A percentile compares a stretch with the other conserved stretches of the same genome.
Conservation (phyloP, 2,888 invertebrate genomes). For the Aelia acuminata region DNA sequence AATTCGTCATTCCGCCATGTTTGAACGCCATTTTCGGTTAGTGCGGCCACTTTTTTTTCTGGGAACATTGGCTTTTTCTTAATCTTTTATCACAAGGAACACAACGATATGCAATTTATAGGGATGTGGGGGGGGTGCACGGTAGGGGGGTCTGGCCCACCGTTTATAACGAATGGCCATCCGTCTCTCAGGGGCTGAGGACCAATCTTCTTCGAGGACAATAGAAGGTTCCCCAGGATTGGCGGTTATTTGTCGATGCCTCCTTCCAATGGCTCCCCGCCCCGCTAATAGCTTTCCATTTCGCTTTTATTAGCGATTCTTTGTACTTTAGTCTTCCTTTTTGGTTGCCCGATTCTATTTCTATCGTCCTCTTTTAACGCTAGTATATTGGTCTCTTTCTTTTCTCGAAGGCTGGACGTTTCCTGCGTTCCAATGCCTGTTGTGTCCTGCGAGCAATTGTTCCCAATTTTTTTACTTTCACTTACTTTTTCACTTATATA, state of each 20-base stretch:
- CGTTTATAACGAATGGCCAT: constrained; percentile 54
- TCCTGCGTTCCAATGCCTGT: neutral
- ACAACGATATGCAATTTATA: no score
- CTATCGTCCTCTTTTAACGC: neutral
- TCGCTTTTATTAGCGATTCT: constrained; percentile 32
- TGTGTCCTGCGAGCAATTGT: neutral
- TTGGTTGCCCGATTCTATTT: neutral
- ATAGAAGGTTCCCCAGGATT: constrained; percentile 31
- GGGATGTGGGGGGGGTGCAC: no score
- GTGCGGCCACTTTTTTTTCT: no score
- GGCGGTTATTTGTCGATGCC: constrained; percentile 54
- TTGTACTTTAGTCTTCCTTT: constrained; percentile 42
- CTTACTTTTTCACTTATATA: no score
- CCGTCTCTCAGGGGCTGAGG: neutral
- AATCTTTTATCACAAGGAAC: no score
- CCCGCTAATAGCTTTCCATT: constrained; percentile 50
- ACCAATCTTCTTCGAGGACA: constrained; percentile 22
- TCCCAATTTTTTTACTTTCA: no score
- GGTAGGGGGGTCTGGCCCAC: no score
- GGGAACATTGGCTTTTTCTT: no score
- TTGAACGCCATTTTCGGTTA: no score
- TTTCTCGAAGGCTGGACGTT: neutral
- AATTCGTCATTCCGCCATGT: no score
- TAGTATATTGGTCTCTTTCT: neutral
- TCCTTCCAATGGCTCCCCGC: neutral